Evolutionary conservation across 2,888 invertebrate species (phyloP).

Genomic region (Hydrotaea diabolus): DNA sequence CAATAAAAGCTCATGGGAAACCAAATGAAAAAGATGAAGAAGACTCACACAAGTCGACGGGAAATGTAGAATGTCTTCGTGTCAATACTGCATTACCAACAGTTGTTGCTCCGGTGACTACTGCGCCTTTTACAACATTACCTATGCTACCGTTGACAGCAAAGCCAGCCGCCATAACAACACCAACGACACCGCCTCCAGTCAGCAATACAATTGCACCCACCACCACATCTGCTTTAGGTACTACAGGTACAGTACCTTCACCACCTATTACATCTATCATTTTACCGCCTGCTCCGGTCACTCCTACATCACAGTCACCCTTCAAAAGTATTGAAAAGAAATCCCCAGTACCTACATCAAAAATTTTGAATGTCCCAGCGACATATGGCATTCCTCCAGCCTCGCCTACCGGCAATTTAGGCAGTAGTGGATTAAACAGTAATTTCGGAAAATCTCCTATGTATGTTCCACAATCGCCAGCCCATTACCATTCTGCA

Average conservation of each 20-base stretch:
- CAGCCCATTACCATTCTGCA: slow-evolving; percentile 75
- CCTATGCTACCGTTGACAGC: slow-evolving; percentile 74
- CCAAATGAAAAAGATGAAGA: slow-evolving; percentile 71
- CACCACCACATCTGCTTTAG: slow-evolving; percentile 28
- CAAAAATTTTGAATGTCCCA: slow-evolving; percentile 77
- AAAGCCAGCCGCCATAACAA: slow-evolving; percentile 19
- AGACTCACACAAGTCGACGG: slow-evolving; percentile 64
- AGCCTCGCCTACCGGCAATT: slow-evolving; percentile 64
- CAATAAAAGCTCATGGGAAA: slow-evolving; percentile 81
- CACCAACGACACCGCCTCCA: slow-evolving; percentile 38
- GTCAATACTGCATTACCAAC: slow-evolving; percentile 47
- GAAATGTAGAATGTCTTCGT: slow-evolving; percentile 10
- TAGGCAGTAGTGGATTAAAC: slow-evolving; percentile 64
- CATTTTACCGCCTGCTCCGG: slow-evolving; percentile 56
- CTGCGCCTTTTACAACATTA: slow-evolving; percentile 68
- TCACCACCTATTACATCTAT: slow-evolving; percentile 56
- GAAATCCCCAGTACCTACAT: slow-evolving; percentile 77
- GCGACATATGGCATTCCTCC: slow-evolving; percentile 75
- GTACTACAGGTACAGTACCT: slow-evolving; percentile 45
- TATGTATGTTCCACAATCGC: slow-evolving; percentile 76
- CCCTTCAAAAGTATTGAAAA: slow-evolving; percentile 74
- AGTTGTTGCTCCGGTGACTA: slow-evolving; percentile 29
- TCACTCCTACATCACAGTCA: slow-evolving; percentile 58
- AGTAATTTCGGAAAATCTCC: slow-evolving; percentile 72
- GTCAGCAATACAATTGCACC: slow-evolving; percentile 35